Base-by-base conservation (phyloP, 2,797 vertebrate species). In the Mus minutoides region DNA sequence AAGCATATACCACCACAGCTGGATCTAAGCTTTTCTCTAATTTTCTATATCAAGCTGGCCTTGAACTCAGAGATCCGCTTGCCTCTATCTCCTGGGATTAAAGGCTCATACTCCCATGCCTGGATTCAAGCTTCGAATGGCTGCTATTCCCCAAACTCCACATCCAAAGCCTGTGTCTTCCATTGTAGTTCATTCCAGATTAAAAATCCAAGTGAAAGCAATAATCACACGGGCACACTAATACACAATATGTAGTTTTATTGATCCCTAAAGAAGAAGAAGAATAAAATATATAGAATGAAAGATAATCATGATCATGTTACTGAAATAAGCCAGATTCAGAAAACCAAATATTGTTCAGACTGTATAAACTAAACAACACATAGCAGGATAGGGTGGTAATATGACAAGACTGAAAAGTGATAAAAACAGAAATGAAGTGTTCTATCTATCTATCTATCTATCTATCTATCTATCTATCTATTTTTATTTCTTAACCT, bases 161-260 rank as follows among this genome's bases (percentile, higher is more conserved):
- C 1, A 69, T 69, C 67, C 19, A n/a, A 69, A 69, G 16, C 34
- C 34, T n/a, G 34, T 69, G 31, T 34, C 14, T 3, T 67, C 16
- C 34, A 69, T 17, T 69, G 67, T 69, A 69, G 34, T 69, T 69
- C 34, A n/a, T 69, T 69, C 67, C 34, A 69, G 16, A 69, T n/a
- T n/a, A 69, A 69, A 69, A 69, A 2, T 69, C 16, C 34, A 69
- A 69, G 19, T 69, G 67, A n/a, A n/a, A n/a, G n/a, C 67, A 69
- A n/a, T n/a, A n/a, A n/a, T n/a, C 16, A 56, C 13, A 7, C 1
- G 1, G 11, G 10, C 2, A 3, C 78, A 37, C 52, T 22, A 19
- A 14, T 34, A 56, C 34, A 80, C 21, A 80, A 1, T 1, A 40
- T 58, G 37, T 10, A 43, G 37, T 62, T 62, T 60, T 16, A 62